These are phyloP conservation scores for Anabacerthia variegaticeps DNA, from an alignment of 2,797 vertebrate species.

Conservation along the genomic window DNA sequence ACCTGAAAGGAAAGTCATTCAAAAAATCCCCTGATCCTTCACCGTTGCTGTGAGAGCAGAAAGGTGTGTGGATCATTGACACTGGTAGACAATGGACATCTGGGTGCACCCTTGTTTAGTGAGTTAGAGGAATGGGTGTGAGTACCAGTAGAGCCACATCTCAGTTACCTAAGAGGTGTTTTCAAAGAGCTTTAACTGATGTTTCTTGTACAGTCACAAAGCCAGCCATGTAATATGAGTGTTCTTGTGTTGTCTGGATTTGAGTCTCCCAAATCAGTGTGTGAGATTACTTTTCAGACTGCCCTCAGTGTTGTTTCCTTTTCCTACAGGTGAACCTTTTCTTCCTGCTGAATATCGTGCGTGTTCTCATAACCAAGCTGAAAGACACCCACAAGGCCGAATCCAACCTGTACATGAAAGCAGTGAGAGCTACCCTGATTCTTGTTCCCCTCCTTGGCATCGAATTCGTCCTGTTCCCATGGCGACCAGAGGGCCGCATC, in stretches of 20 bases:
- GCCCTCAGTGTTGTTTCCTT: background rate
- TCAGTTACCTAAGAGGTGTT: background rate
- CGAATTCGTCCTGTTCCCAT: conserved; percentile 92
- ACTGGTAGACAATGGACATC: background rate
- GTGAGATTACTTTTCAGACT: background rate
- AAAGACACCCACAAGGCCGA: conserved; percentile 96
- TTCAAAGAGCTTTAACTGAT: background rate
- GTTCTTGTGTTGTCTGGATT: background rate
- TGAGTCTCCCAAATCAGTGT: background rate
- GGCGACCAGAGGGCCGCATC: conserved; percentile 87
- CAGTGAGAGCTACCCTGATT: conserved; percentile 94
- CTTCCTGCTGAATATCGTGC: conserved; percentile 94
- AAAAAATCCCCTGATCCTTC: background rate
- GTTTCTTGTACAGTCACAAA: background rate
- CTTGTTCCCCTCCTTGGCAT: conserved; percentile 94
- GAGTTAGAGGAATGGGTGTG: background rate
- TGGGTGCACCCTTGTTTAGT: background rate
- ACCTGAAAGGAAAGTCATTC: background rate
- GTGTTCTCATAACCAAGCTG: conserved; percentile 96
- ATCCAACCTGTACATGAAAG: conserved; percentile 98
- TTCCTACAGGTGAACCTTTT: conserved; percentile 90
- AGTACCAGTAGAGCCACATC: background rate
- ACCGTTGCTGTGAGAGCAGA: background rate
- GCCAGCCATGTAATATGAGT: background rate
- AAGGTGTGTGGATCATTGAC: background rate